Conservation (phyloP, 2,797 vertebrate species). For the Rhinichthys osculus region DNA sequence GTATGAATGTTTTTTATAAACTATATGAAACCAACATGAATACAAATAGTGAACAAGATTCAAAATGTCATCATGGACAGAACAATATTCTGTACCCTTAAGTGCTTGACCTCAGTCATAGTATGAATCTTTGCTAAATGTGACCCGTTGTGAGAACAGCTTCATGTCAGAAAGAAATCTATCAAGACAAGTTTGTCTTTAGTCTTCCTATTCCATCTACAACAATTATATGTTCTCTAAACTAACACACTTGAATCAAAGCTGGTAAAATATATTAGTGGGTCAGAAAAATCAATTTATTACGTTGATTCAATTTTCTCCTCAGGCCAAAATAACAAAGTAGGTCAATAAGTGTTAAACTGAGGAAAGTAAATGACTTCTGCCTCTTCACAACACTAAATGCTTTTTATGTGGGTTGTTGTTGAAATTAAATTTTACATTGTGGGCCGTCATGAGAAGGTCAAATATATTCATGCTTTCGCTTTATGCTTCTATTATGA, state of each 20-base stretch:
- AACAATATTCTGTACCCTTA: too few relatives aligned
- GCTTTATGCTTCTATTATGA: constrained; percentile 35
- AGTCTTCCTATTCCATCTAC: not conserved
- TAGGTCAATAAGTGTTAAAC: constrained; percentile 61
- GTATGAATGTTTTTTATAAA: not conserved
- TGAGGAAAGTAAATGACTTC: constrained; percentile 49
- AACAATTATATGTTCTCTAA: not conserved
- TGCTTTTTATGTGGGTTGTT: constrained; percentile 56
- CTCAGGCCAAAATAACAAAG: constrained; percentile 54
- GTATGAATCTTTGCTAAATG: not conserved
- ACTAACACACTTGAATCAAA: constrained; percentile 32
- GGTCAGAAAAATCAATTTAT: constrained; percentile 54
- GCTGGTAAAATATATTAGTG: constrained; percentile 47
- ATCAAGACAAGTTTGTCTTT: constrained; percentile 1
- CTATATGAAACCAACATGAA: not conserved
- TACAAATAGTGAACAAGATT: not conserved
- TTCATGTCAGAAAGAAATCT: not conserved
- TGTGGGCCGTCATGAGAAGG: constrained; percentile 40
- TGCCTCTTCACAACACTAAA: constrained; percentile 43
- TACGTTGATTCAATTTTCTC: constrained; percentile 53
- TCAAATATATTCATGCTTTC: constrained; percentile 37
- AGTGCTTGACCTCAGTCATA: not conserved
- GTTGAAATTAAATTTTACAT: constrained; percentile 44
- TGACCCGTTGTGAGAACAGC: constrained; percentile 1
- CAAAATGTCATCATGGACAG: too few relatives aligned